Base-by-base conservation (phyloP, 2,113 vertebrate species). In the Lonchura striata region DNA sequence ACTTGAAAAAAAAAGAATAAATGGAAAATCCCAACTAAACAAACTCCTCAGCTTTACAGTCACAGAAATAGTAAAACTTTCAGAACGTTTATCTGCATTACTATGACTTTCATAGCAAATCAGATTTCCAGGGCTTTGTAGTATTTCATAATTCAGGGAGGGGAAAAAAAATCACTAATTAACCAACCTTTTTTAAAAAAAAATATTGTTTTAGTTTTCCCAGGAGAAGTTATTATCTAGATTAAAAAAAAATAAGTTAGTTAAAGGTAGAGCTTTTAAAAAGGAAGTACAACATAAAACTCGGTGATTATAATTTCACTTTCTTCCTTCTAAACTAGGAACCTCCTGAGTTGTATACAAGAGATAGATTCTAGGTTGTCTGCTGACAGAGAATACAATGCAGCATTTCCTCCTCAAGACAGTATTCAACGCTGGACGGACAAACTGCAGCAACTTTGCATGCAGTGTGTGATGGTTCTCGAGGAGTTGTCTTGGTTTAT, bases 401-500 rank as follows among this genome's bases (percentile, higher is more conserved):
- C 97, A 39, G 97, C 98, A 23, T 98, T 99, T 64, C 99, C 99
- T 4, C 99, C 99, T 59, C 99, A 99, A 97, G 97, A 94, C 2
- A 85, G 97, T 9, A 44, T 99, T 42, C 97, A 96, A 8, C 60
- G 37, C 81, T 99, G 99, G 99, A 95, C 98, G 2, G 97, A 95
- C 78, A 96, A 92, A 66, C 98, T 98, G 42, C 98, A 98, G 94
- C 96, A 94, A 0, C 97, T 99, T 83, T 97, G 98, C 19, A 98
- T 98, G 95, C 99, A 99, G 94, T 98, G 98, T n/a, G 30, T 97
- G 77, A 91, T 98, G 41, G 93, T 98, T 64, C 97, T 99, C 0
- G 98, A 99, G 95, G 99, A 99, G 95, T 95, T 99, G 30, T 97
- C 95, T 49, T 99, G 98, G 98, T 94, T 99, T 91, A 86, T 99